Percentiles rank a stretch among this genome's conserved stretches.
phyloP scores from a whole-genome alignment of 2,888 invertebrate genomes.

The Drosophila subsilvestris region DNA sequence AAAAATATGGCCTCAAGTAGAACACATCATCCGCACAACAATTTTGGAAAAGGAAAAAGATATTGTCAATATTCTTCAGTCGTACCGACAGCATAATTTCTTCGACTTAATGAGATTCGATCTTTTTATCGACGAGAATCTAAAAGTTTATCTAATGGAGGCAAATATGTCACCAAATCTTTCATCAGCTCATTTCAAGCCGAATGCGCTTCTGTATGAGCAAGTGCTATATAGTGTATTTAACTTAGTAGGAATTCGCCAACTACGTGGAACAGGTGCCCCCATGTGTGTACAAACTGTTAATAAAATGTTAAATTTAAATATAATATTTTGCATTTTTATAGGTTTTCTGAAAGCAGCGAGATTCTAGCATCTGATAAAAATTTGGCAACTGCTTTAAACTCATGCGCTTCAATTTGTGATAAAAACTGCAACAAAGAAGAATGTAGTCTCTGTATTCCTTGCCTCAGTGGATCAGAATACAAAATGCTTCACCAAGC shows the following conservation, averaged over 20 bases:
- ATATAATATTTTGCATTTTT: slow-evolving; percentile 69
- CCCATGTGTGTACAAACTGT: slow-evolving; percentile 34
- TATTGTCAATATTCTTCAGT: slow-evolving; percentile 87
- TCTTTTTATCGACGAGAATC: slow-evolving; percentile 93
- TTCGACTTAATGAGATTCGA: slow-evolving; percentile 98
- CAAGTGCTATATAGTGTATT: slow-evolving; percentile 95
- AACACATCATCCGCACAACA: slow-evolving; percentile 90
- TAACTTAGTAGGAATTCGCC: slow-evolving; percentile 89
- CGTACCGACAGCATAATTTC: slow-evolving; percentile 87
- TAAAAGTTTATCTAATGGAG: slow-evolving; percentile 95
- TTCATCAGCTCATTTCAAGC: slow-evolving; percentile 95
- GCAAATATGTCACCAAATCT: slow-evolving; percentile 99
- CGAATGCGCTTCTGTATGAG: slow-evolving; percentile 94
- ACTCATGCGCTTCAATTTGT: slow-evolving; percentile 87
- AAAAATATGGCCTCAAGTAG: slow-evolving; percentile 91
- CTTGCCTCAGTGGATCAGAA: slow-evolving; percentile 88
- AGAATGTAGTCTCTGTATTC: slow-evolving; percentile 91
- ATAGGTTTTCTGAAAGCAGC: slow-evolving; percentile 84
- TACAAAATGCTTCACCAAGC: slow-evolving; percentile 87
- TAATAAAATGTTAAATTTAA: neutral
- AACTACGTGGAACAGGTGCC: slow-evolving; percentile 83
- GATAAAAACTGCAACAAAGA: slow-evolving; percentile 87
- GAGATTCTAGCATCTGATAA: slow-evolving; percentile 90
- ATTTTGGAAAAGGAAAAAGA: slow-evolving; percentile 89
- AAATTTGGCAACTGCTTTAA: slow-evolving; percentile 91